These are phyloP conservation scores for Thryonomys swinderianus DNA, from an alignment of 2,113 vertebrate genomes.

Conservation along the genomic window DNA sequence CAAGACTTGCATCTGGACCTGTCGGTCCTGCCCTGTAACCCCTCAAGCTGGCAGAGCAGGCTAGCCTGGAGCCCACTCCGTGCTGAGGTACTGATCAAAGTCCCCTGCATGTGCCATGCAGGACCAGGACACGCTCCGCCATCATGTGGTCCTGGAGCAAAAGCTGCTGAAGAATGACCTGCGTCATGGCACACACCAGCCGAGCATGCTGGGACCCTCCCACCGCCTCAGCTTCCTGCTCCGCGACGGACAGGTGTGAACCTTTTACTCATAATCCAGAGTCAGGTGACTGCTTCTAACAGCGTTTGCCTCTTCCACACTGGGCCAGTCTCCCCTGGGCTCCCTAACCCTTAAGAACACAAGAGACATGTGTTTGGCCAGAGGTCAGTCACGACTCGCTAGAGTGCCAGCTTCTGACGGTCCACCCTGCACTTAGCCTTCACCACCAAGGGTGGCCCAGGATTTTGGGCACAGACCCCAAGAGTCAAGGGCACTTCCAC, in stretches of 20 bases:
- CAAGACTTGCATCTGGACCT: neutral
- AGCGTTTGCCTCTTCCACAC: fast-evolving
- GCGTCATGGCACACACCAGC: constrained; percentile 90
- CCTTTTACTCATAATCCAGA: neutral
- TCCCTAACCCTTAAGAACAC: neutral
- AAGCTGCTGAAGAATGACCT: constrained; percentile 90
- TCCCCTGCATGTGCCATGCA: constrained; percentile 71
- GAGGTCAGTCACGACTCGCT: neutral
- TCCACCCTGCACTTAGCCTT: neutral
- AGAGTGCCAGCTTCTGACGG: neutral
- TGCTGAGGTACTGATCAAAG: neutral
- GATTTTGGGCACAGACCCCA: neutral
- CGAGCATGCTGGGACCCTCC: constrained; percentile 93
- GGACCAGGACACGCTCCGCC: constrained; percentile 89
- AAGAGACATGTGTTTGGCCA: neutral
- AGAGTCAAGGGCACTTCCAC: neutral
- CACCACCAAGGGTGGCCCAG: neutral
- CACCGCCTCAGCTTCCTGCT: constrained; percentile 91
- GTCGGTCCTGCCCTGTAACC: neutral
- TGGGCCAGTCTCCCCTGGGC: neutral
- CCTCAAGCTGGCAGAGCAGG: fast-evolving
- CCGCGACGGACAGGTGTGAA: constrained; percentile 88
- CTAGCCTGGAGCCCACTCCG: fast-evolving
- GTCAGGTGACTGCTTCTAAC: fast-evolving
- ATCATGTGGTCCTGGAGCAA: constrained; percentile 91